These are phyloP conservation scores for Synaphobranchus kaupii DNA, from an alignment of 2,797 vertebrate genomes.

Conservation along the genomic window DNA sequence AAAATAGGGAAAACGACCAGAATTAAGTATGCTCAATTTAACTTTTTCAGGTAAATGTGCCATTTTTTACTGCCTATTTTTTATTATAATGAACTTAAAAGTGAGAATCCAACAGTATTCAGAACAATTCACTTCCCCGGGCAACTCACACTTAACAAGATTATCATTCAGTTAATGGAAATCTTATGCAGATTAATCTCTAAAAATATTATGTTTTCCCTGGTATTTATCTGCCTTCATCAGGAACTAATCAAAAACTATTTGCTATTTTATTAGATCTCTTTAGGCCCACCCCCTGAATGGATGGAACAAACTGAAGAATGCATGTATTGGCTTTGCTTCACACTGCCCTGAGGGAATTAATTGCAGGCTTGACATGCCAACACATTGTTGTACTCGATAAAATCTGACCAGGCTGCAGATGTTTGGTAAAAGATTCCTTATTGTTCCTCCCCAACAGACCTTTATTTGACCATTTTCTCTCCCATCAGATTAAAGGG, in stretches of 20 bases:
- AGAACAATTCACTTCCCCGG: not conserved
- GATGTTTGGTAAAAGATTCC: slow-evolving; percentile 22
- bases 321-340: slow-evolving; percentile 5
- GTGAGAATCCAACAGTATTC: not conserved
- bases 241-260: slow-evolving; percentile 18
- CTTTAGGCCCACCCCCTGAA: not conserved
- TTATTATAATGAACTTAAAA: not conserved
- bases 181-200: slow-evolving; percentile 18
- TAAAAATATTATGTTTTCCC: not conserved
- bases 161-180: not conserved
- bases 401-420: slow-evolving; percentile 29
- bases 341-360: not conserved
- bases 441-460: slow-evolving; percentile 33
- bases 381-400: slow-evolving; percentile 18
- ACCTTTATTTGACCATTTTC: slow-evolving; percentile 53
- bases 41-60: slow-evolving; percentile 31
- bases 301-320: slow-evolving; percentile 14
- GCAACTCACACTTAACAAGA: slow-evolving; percentile 8
- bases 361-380: slow-evolving; percentile 13
- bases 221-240: slow-evolving; percentile 11
- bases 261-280: slow-evolving; percentile 11
- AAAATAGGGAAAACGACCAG: not conserved
- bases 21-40: not conserved
- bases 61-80: not conserved
- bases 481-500: slow-evolving; percentile 23